These are phyloP conservation scores for Neodiprion fabricii DNA, from an alignment of 1,140 invertebrate species.

Conservation along the genomic window DNA sequence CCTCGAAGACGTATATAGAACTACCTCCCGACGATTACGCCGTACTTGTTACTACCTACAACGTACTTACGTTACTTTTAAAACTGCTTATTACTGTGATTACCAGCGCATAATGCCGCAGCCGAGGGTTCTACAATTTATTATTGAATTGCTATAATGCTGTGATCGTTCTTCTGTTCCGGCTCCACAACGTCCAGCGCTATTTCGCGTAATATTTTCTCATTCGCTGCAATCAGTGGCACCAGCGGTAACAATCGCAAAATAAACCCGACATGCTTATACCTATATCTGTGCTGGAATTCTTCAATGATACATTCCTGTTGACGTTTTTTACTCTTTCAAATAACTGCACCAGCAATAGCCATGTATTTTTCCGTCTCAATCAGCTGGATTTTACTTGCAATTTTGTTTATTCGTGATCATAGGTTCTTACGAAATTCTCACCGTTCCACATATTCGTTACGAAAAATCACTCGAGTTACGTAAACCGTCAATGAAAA, in stretches of 20 bases:
- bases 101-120: constrained; percentile 50
- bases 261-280: background rate
- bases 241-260: background rate
- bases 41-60: constrained; percentile 55
- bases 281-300: too few relatives aligned
- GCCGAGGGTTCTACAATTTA: constrained; percentile 52
- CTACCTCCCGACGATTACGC: constrained; percentile 34
- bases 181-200: background rate
- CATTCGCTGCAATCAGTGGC: background rate
- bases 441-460: too few relatives aligned
- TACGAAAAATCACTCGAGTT: too few relatives aligned
- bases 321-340: too few relatives aligned
- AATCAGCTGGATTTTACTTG: too few relatives aligned
- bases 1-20: constrained; percentile 16
- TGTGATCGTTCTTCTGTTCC: constrained; percentile 19
- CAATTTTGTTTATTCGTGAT: too few relatives aligned
- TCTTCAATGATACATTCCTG: too few relatives aligned
- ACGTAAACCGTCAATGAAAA: too few relatives aligned
- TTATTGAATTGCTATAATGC: constrained; percentile 56
- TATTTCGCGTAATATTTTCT: background rate
- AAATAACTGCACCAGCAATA: too few relatives aligned
- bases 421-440: too few relatives aligned
- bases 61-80: constrained; percentile 54
- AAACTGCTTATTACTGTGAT: constrained; percentile 57
- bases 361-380: too few relatives aligned